Evolutionary conservation across 1,140 invertebrate genomes (phyloP).

Genomic region (Galleria mellonella): DNA sequence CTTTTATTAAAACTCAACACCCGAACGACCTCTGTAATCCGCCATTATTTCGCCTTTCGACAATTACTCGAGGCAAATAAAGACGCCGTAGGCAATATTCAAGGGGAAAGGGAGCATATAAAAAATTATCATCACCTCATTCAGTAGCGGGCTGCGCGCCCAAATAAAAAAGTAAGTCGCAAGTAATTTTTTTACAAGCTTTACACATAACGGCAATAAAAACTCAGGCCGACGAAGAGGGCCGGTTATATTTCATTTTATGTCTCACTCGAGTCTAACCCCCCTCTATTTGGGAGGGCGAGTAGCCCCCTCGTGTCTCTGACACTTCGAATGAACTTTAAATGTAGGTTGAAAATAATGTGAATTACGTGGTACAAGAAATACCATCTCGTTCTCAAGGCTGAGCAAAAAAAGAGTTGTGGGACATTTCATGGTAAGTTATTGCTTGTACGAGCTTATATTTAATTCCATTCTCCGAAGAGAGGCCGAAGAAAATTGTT

Average conservation of each 20-base stretch:
- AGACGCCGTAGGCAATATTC: slow-evolving; percentile 41
- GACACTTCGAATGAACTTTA: slow-evolving; percentile 52
- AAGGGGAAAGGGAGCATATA: slow-evolving; percentile 22
- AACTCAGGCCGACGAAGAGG: slow-evolving; percentile 32
- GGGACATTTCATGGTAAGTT: neutral
- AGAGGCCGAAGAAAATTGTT: no score
- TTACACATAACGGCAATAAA: slow-evolving; percentile 57
- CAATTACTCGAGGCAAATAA: slow-evolving; percentile 25
- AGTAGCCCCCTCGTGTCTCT: slow-evolving; percentile 10
- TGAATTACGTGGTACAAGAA: slow-evolving; percentile 23
- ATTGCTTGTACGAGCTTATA: neutral
- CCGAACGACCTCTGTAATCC: slow-evolving; percentile 8
- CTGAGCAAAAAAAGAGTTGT: neutral
- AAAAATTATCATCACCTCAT: slow-evolving; percentile 55
- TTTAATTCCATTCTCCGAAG: no score
- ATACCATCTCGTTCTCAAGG: neutral
- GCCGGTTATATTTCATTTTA: slow-evolving; percentile 46
- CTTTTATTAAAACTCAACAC: no score
- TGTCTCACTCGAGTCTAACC: slow-evolving; percentile 13
- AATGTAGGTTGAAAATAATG: slow-evolving; percentile 39
- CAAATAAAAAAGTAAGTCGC: slow-evolving; percentile 54
- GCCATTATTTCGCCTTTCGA: slow-evolving; percentile 21
- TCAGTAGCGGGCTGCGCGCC: slow-evolving; percentile 7
- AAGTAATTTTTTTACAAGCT: slow-evolving; percentile 61
- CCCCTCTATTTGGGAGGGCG: slow-evolving; percentile 5